A percentile compares a stretch with the other conserved stretches of the same genome.
These are phyloP conservation scores for Acropternis orthonyx DNA, from an alignment of 2,797 vertebrate genomes.

Conservation along the genomic window DNA sequence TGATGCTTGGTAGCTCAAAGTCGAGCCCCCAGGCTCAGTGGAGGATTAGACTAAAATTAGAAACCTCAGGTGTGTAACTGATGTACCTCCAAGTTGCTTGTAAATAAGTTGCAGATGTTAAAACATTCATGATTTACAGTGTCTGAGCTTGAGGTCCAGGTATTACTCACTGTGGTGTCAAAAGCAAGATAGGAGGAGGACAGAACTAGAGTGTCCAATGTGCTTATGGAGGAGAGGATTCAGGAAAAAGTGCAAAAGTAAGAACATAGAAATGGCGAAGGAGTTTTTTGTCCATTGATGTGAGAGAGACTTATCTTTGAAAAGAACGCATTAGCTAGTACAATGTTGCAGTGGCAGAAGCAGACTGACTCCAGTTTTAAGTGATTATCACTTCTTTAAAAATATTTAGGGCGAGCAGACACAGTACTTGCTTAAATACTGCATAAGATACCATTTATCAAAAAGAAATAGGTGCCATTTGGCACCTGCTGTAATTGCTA, in stretches of 20 bases:
- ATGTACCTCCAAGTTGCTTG: not conserved
- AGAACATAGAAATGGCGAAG: not conserved
- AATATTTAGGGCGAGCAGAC: conserved; percentile 18
- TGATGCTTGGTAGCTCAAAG: not conserved
- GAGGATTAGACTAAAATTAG: not conserved
- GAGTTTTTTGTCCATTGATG: not conserved
- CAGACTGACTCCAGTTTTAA: not conserved
- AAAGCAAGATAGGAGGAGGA: not conserved
- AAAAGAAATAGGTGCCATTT: not conserved
- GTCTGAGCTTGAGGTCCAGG: not conserved
- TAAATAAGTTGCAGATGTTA: not conserved
- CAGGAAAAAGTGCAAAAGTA: not conserved
- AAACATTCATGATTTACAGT: not conserved
- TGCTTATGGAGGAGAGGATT: not conserved
- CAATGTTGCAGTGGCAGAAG: not conserved
- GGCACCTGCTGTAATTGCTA: not conserved
- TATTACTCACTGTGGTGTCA: not conserved
- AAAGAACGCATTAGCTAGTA: not conserved
- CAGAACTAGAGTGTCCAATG: not conserved
- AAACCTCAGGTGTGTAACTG: not conserved
- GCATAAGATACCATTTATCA: conserved; percentile 11
- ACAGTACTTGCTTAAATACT: not conserved
- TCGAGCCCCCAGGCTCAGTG: not conserved
- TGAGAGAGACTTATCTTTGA: not conserved
- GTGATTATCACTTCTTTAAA: not conserved